These are phyloP conservation scores for Macrotus californicus DNA, from an alignment of 2,113 vertebrate genomes.

Conservation along the genomic window DNA sequence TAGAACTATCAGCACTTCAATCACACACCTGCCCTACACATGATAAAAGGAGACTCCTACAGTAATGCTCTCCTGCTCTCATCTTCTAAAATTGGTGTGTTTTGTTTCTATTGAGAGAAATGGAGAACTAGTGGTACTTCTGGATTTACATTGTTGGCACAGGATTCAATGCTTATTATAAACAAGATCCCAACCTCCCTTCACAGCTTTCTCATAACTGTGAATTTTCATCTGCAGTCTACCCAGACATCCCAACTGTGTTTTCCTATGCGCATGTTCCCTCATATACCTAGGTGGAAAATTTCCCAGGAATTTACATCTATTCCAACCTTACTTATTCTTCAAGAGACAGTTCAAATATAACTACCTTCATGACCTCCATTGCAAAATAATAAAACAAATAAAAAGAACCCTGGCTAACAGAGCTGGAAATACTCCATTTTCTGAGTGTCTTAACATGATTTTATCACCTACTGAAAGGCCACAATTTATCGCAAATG, in stretches of 20 bases:
- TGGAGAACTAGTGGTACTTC: not conserved
- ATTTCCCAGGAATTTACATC: not conserved
- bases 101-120: conserved; percentile 58
- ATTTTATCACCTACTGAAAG: not conserved
- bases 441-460: not conserved
- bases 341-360: not conserved
- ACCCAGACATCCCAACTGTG: not conserved
- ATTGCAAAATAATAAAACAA: too few species aligned
- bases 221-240: not conserved
- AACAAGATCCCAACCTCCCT: not conserved
- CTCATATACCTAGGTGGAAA: not conserved
- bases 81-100: conserved; percentile 55
- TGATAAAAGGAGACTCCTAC: not conserved
- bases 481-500: not conserved
- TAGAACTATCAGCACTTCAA: not conserved
- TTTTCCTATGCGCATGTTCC: conserved; percentile 17
- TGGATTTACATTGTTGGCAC: not conserved
- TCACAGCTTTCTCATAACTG: not conserved
- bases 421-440: not conserved
- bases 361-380: not conserved
- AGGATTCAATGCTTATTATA: conserved; percentile 4
- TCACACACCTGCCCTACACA: not conserved
- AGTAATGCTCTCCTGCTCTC: not conserved
- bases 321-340: not conserved
- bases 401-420: not conserved